Base-by-base conservation (phyloP, 2,888 invertebrate genomes). In the Pandemis cinnamomeana region DNA sequence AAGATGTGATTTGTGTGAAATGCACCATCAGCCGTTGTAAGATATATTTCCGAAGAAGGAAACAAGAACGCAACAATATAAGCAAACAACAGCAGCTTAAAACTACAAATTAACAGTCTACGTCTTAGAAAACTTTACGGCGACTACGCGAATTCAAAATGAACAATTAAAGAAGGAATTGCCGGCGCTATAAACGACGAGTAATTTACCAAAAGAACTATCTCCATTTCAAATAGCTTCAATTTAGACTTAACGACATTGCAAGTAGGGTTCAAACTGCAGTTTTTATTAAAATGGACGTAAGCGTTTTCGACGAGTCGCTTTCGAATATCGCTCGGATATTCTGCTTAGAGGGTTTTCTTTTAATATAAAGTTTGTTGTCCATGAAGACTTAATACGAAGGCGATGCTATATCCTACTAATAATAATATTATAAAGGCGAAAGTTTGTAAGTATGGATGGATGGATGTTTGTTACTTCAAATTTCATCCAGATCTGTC, bases 141-240 rank as follows among this genome's bases (percentile, higher is more conserved):
- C 27, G 58, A 1, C 55, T 58, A 58, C 27, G 58, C 27, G 58
- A 58, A 58, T 58, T 58, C 58, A 11, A 58, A 58, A 58, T 58
- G 58, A 58, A 58, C 58, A 58, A 58, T 58, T 58, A 58, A 58
- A 58, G 58, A 58, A 58, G 58, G 58, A 58, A 58, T 58, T 58
- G 58, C 58, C 55, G 55, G 1, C 55, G 55, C 55, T 55, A 55
- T 55, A 58, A 27, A 58, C 58, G 58, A 20, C 58, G 4, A 11
- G 5, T 27, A 10, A 27, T 27, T 58, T 27, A 20, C 27, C 27
- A 11, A 58, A 58, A 58, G 58, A 58, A 27, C 58, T 58, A 27
- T 58, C 27, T 58, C 27, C 27, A 58, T 10, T 58, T 11, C 27
- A 58, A 58, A 58, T 58, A 58, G 20, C 10, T 20, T 7, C 27